Percentiles rank a stretch among this genome's conserved stretches.
Conservation (phyloP, 2,888 invertebrate species). For the Podotricha telesiphe region DNA sequence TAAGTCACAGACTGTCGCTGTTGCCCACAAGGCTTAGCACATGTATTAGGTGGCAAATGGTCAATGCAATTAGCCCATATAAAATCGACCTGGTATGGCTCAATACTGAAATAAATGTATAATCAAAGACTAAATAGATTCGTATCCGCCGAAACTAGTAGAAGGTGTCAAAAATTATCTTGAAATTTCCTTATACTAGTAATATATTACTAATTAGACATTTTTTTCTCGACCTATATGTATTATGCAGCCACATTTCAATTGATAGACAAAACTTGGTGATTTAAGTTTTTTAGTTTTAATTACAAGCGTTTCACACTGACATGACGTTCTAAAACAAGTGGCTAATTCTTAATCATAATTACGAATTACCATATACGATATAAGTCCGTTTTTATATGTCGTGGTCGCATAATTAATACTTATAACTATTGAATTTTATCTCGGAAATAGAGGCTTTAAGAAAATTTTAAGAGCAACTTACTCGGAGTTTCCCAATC, state of each 20-base stretch:
- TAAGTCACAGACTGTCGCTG: no score
- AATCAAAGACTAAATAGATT: constrained; percentile 21
- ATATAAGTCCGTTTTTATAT: no score
- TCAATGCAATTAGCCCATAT: constrained; percentile 30
- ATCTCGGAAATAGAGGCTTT: not conserved
- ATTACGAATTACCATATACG: no score
- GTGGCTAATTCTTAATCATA: no score
- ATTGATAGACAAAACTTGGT: not conserved
- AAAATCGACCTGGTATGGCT: constrained; percentile 14
- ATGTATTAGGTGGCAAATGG: constrained; percentile 7
- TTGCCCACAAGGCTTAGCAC: not conserved
- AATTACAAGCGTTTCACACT: no score
- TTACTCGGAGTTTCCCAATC: not conserved
- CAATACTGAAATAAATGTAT: not conserved
- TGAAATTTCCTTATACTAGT: constrained; percentile 22
- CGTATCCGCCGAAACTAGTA: constrained; percentile 22
- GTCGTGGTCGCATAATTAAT: no score
- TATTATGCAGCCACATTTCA: not conserved
- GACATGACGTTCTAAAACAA: no score
- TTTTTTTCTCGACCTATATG: constrained; percentile 2
- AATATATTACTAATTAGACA: constrained; percentile 4
- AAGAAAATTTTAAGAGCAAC: constrained; percentile 2
- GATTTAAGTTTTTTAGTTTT: not conserved
- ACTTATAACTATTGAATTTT: not conserved
- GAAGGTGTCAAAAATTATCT: constrained; percentile 24